A percentile compares a stretch with the other conserved stretches of the same genome.
phyloP scores from a whole-genome alignment of 2,888 invertebrate species.

The Arctia plantaginis region DNA sequence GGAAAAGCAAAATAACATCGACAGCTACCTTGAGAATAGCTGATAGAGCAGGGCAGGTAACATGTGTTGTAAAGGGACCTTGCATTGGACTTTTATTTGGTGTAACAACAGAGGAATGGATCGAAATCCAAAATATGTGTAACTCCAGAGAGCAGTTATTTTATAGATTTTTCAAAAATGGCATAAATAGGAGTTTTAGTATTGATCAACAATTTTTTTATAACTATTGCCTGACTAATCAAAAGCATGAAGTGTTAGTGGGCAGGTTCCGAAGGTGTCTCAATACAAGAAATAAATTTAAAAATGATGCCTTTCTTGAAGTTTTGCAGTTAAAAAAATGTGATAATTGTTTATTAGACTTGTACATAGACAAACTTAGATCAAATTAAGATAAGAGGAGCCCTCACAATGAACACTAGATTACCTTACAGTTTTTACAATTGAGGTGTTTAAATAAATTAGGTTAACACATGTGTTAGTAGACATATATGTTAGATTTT shows the following conservation, averaged over 20 bases:
- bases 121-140: slow-evolving; percentile 72
- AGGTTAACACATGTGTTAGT: neutral
- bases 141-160: slow-evolving; percentile 71
- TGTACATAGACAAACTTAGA: slow-evolving; percentile 65
- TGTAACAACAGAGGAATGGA: slow-evolving; percentile 71
- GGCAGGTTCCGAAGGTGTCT: slow-evolving; percentile 68
- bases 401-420: neutral
- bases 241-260: slow-evolving; percentile 68
- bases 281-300: slow-evolving; percentile 74
- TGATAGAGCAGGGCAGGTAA: slow-evolving; percentile 74
- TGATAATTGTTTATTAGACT: slow-evolving; percentile 65
- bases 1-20: slow-evolving; percentile 54
- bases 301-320: slow-evolving; percentile 72
- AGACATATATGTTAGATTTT: neutral
- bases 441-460: neutral
- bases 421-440: neutral
- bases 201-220: slow-evolving; percentile 80
- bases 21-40: slow-evolving; percentile 75
- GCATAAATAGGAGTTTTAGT: slow-evolving; percentile 67
- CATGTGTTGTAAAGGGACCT: slow-evolving; percentile 72
- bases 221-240: slow-evolving; percentile 75
- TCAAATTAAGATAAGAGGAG: neutral
- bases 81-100: slow-evolving; percentile 73
- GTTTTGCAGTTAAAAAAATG: slow-evolving; percentile 69
- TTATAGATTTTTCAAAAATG: slow-evolving; percentile 80